Percentiles rank a stretch among this genome's conserved stretches.
Evolutionary conservation across 2,113 vertebrate genomes (phyloP).

Genomic region (Myocastor coypus): DNA sequence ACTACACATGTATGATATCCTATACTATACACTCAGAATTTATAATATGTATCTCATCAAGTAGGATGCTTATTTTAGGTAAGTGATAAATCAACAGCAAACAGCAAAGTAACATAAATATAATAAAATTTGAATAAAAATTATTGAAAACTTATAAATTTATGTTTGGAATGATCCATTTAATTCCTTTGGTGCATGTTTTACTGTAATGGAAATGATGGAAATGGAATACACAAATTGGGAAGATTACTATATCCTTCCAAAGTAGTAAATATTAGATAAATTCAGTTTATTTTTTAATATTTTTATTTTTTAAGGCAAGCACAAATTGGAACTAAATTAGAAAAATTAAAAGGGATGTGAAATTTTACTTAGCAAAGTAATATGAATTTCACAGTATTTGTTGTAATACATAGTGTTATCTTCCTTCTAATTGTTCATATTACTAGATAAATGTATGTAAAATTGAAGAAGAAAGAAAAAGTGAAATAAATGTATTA

Average conservation of each 20-base stretch:
- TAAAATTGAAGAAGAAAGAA: too few relatives aligned
- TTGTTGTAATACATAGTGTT: too few relatives aligned
- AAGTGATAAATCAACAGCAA: neutral
- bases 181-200: neutral
- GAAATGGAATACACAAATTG: neutral
- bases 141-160: neutral
- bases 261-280: neutral
- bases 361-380: too few relatives aligned
- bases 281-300: neutral
- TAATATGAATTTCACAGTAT: too few relatives aligned
- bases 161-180: neutral
- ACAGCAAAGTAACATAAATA: neutral
- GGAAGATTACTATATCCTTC: neutral
- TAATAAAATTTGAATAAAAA: neutral
- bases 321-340: too few relatives aligned
- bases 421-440: too few relatives aligned
- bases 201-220: neutral
- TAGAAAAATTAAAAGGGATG: too few relatives aligned
- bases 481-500: too few relatives aligned
- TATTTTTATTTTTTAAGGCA: too few relatives aligned
- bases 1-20: neutral
- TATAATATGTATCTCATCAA: neutral
- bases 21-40: neutral
- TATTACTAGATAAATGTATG: too few relatives aligned
- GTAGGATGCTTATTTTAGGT: neutral